phyloP scores from a whole-genome alignment of 2,888 invertebrate species.

The Phania funesta region DNA sequence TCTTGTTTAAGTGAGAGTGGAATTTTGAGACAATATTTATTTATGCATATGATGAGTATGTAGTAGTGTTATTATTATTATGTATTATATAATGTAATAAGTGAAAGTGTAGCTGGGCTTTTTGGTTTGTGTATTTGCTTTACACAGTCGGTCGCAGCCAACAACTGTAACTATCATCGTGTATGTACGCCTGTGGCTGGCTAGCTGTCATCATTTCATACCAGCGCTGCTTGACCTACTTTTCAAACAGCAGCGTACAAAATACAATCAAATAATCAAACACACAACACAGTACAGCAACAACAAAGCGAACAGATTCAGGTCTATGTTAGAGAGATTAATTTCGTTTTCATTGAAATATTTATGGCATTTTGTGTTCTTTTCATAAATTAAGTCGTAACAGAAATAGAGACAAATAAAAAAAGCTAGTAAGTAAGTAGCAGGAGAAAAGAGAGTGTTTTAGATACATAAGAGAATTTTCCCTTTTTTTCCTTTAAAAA shows the following conservation, averaged over 20 bases:
- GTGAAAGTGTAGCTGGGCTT: constrained; percentile 88
- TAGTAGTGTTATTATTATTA: constrained; percentile 71
- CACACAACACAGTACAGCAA: constrained; percentile 10
- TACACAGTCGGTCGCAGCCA: constrained; percentile 35
- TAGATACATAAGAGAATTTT: too few species aligned
- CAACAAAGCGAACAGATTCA: constrained; percentile 83
- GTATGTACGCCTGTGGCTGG: constrained; percentile 49
- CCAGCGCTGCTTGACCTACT: constrained; percentile 87
- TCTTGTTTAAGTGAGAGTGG: neutral
- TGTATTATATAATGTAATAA: constrained; percentile 86
- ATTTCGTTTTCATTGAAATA: constrained; percentile 75
- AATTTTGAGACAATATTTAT: neutral
- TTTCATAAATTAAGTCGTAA: constrained; percentile 38
- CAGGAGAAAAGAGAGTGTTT: neutral
- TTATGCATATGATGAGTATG: constrained; percentile 78
- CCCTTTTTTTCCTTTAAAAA: too few species aligned
- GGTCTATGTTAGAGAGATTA: constrained; percentile 90
- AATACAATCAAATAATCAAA: constrained; percentile 18
- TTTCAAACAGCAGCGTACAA: constrained; percentile 80
- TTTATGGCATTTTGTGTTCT: constrained; percentile 25
- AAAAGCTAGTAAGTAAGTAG: neutral
- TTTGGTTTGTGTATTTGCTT: constrained; percentile 38
- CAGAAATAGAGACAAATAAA: constrained; percentile 10
- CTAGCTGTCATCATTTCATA: constrained; percentile 56
- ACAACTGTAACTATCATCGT: constrained; percentile 39